Base-by-base conservation (phyloP, 2,113 vertebrate species). In the Arvicanthis niloticus region DNA sequence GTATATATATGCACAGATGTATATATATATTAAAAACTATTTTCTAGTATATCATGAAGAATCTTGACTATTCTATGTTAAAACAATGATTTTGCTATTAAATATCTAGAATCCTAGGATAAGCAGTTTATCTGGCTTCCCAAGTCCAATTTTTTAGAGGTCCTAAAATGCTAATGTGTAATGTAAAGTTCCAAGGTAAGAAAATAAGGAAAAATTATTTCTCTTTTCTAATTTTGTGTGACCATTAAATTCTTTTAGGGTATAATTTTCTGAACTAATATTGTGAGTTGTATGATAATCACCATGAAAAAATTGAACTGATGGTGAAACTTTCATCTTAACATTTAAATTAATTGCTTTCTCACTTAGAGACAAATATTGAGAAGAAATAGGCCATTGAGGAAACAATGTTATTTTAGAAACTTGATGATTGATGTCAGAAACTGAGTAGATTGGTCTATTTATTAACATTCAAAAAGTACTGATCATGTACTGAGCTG, bases 171-270 rank as follows among this genome's bases (percentile, higher is more conserved):
- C 51, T 94, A 94, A 77, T 80, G 1, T 75, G 24, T 31, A 12
- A 13, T 84, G 62, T 96, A 34, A 93, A 89, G 72, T 95, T 96
- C 60, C 12, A 77, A 87, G n/a, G 22, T 10, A 75, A 96, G 73
- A 95, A 93, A 58, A 89, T 70, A 53, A 42, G 15, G 3, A n/a
- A 40, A 40, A 82, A 82, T 34, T 73, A 78, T 73, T 34, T 91
- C 24, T 40, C 4, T 86, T 95, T 95, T 29, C n/a, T 7, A 5
- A 73, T 73, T 82, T 82, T 22, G 58, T 51, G 42, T 84, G 73
- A 86, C 37, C 60, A n/a, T 37, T 65, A 51, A 53, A 19, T 37
- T 62, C 42, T 42, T 75, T 89, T 12, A 51, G 26, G 17, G 9
- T 34, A 4, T 84, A 60, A 86, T 91, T 81, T 88, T 70, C 11